Base-by-base conservation (phyloP, 2,888 invertebrate genomes). In the Rhodophaea formosa region DNA sequence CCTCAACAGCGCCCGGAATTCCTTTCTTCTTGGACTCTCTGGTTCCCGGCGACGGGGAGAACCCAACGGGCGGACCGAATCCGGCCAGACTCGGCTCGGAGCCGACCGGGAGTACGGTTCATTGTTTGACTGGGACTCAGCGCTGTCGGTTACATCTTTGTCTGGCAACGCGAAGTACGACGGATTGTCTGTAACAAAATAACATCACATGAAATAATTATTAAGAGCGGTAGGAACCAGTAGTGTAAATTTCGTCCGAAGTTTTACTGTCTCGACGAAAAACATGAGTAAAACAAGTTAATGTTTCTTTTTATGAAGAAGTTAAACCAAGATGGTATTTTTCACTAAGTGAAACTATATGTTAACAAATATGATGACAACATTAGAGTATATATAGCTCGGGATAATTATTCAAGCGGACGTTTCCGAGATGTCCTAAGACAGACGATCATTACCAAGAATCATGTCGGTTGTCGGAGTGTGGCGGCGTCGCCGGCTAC, bases 101-200 rank as follows among this genome's bases (percentile, higher is more conserved):
- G 95, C 94, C 8, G 95, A 95, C 45, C 92, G 90, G 64, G 94
- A 92, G 64, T 94, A 93, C 62, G 94, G 91, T 60, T 93, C 93
- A 59, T 93, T 90, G 82, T 47, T 66, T n/a, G 68, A 61, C 29
- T 72, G 72, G 12, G 79, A 64, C 30, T 80, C 82, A 23, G 75
- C 75, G 65, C 74, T 79, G 59, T 88, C 86, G 7, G 84, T 69
- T 57, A 84, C 85, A 80, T 89, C 86, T 66, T 88, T 92, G 74
- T 93, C 91, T 66, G 93, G 92, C 71, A 95, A 84, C 72, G 95
- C 93, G 82, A 96, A 96, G 81, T 96, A 96, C 63, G 95, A 95
- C 49, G 95, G 95, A 84, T 95, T 96, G 88, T 95, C 95, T 95
- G 93, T 69, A 92, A 91, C 80, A 88, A 77, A 70, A 63, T 3